Base-by-base conservation (phyloP, 2,888 invertebrate species). In the Zygaena filipendulae region DNA sequence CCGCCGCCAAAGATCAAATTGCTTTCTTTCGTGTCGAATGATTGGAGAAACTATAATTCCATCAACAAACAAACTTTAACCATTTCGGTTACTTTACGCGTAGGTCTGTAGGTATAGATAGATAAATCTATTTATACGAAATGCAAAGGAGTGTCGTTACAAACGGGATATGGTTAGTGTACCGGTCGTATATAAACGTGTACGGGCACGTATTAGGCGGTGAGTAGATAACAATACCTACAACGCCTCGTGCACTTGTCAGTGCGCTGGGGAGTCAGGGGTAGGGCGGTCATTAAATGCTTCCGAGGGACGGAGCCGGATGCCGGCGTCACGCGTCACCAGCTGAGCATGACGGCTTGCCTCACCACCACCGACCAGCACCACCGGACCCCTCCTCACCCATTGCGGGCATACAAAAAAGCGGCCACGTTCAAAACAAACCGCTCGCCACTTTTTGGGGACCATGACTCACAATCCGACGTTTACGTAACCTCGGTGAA, bases 291-390 rank as follows among this genome's bases (percentile, higher is more conserved):
- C 51, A 52, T 48, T 47, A 45, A 40, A 49, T 43, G 60, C 50
- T 67, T 64, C 70, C 60, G 68, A 61, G 68, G 70, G 67, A 52
- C 44, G 47, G 32, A 43, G 47, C 59, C 69, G 74, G 74, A 75
- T 63, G 68, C 57, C 35, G 43, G 43, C 58, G 72, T 69, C 70
- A 75, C 64, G 77, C 70, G 45, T 52, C 61, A 63, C 47, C 53
- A 59, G 42, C 54, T 53, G 51, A 49, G 62, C 72, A 59, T 68
- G 68, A 67, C 72, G 67, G 52, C 59, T 69, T 69, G 63, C 69
- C 53, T 59, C 70, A 70, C 59, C 43, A 38, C 28, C 40, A 35
- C 39, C 46, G 55, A 38, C 50, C 43, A 40, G 45, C 49, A 47
- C 27, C 35, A 47, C 46, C 35, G 31, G 30, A 33, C 27, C 34